Conservation (phyloP, 2,113 vertebrate species). For the Erpornis zantholeuca region DNA sequence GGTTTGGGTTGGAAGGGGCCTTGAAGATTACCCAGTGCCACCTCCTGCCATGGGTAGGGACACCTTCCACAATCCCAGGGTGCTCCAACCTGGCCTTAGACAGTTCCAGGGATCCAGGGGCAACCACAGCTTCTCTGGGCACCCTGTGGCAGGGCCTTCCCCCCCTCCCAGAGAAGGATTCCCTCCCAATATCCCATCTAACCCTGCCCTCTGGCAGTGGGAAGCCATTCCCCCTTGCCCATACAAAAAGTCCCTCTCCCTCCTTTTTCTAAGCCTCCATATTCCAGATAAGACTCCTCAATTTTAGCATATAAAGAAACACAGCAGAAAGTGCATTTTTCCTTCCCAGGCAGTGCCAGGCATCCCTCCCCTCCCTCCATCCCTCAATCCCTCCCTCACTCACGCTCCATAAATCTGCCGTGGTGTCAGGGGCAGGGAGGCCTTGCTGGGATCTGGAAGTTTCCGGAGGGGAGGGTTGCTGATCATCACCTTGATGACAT, state of each 20-base stretch:
- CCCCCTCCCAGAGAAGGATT: background rate
- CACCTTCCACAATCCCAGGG: fast-evolving
- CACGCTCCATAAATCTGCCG: slow-evolving; percentile 84
- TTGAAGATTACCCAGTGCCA: background rate
- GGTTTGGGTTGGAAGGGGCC: background rate
- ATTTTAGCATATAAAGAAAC: fast-evolving
- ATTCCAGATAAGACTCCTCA: background rate
- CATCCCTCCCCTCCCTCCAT: background rate
- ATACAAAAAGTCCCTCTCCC: background rate
- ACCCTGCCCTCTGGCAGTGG: background rate
- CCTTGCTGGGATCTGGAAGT: slow-evolving; percentile 52
- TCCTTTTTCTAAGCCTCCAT: fast-evolving
- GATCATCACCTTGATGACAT: slow-evolving; percentile 89
- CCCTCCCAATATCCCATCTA: background rate
- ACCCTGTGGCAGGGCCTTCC: fast-evolving
- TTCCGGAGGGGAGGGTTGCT: slow-evolving; percentile 91
- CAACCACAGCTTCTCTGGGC: background rate
- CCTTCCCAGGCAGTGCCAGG: background rate
- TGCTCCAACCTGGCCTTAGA: background rate
- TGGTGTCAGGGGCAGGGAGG: slow-evolving; percentile 31
- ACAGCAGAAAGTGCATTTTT: too few species aligned
- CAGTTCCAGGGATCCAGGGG: background rate
- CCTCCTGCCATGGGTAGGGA: background rate
- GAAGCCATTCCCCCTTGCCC: background rate
- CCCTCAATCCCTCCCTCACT: slow-evolving; percentile 63